Base-by-base conservation (phyloP, 2,797 vertebrate genomes). In the Lagorchestes hirsutus region DNA sequence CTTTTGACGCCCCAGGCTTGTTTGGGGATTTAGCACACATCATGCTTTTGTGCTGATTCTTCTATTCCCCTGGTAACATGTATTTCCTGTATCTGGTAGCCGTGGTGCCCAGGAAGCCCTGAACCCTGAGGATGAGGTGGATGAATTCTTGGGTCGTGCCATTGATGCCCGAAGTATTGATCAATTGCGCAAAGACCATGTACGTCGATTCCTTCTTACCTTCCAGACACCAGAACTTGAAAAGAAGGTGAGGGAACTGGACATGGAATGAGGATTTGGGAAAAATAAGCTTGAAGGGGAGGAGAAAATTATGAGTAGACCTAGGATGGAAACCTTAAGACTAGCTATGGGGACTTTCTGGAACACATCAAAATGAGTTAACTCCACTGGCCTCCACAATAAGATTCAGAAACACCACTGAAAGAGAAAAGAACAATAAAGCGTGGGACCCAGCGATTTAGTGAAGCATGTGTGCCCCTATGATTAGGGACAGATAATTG, bases 111-210 rank as follows among this genome's bases (percentile, higher is more conserved):
- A 99, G 98, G 99, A 99, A 97, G 99, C 99, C 95, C 98, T 99
- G 98, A 99, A 99, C 98, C 99, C 99, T 0, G 99, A 99, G 98
- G 99, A 99, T 0, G 99, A 99, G 98, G 99, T 99, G 90, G 99
- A 99, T 0, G 99, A 99, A 97, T 99, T 99, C 97, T 98, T 99
- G 97, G 99, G 99, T 54, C 99, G 99, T 24, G 99, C 99, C 98
- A 99, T 99, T 0, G 99, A 99, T 0, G 99, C 99, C 40, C 99
- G 99, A 93, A 99, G 99, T 98, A 99, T 99, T 0, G 99, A 99
- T 98, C 99, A 99, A 98, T 99, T 99, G 54, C 99, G 99, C 94
- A 99, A 99, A 98, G 99, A 99, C 98, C 99, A 99, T 0, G 99
- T 99, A 67, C 99, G 99, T 97, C 99, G 99, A 98, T 99, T 99